Conservation (phyloP, 2,113 vertebrate species). For the Camelus dromedarius region DNA sequence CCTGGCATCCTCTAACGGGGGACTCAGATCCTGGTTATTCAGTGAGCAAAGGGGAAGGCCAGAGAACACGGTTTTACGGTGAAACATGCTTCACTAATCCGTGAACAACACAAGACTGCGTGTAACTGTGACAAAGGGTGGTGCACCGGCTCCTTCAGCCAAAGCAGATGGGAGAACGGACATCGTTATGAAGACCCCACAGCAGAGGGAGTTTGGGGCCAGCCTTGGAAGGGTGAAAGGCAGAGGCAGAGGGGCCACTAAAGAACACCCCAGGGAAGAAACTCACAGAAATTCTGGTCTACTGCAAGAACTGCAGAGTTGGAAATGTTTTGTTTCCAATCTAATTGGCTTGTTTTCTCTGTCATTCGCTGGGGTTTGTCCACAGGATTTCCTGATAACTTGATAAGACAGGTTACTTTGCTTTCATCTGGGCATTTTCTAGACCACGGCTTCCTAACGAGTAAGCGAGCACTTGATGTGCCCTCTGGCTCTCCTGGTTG, state of each 20-base stretch:
- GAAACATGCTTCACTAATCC: not conserved
- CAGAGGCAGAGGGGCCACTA: not conserved
- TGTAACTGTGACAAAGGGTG: not conserved
- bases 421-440: not conserved
- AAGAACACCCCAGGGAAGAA: not conserved
- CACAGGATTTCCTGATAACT: conserved; percentile 58
- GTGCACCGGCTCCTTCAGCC: not conserved
- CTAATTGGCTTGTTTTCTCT: not conserved
- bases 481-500: not conserved
- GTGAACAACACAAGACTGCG: not conserved
- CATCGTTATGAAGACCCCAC: not conserved
- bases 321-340: not conserved
- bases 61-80: not conserved
- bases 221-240: not conserved
- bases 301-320: not conserved
- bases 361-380: not conserved
- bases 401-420: not conserved
- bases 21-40: not conserved
- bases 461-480: not conserved
- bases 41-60: not conserved
- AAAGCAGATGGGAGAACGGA: not conserved
- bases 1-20: not conserved
- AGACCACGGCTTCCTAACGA: not conserved
- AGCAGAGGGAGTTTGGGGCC: not conserved
- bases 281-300: not conserved